A percentile compares a stretch with the other conserved stretches of the same genome.
Evolutionary conservation across 2,113 vertebrate species (phyloP).

Genomic region (Coptodon rendalli): DNA sequence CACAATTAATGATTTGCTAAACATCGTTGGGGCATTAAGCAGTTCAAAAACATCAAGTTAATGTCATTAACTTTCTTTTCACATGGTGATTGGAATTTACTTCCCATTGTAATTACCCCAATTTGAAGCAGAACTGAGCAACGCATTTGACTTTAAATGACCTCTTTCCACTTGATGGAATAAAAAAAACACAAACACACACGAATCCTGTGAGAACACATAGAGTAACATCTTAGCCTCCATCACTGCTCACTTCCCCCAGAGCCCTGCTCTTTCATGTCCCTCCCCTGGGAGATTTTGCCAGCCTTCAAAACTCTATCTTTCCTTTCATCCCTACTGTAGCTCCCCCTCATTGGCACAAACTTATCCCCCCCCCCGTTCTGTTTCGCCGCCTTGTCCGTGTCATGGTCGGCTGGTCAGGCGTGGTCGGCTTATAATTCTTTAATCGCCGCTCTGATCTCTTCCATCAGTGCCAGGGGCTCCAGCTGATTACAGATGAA

Average conservation of each 20-base stretch:
- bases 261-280: conserved; percentile 41
- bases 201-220: background rate
- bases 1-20: conserved; percentile 33
- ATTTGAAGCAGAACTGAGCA: conserved; percentile 17
- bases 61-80: conserved; percentile 34
- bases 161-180: conserved; percentile 30
- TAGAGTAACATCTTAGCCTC: conserved; percentile 20
- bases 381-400: conserved; percentile 8
- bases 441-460: conserved; percentile 64
- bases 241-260: background rate
- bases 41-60: background rate
- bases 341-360: background rate
- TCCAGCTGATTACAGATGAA: conserved; percentile 69
- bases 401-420: conserved; percentile 49
- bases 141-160: conserved; percentile 24
- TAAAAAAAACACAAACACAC: background rate
- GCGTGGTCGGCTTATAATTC: conserved; percentile 53
- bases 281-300: conserved; percentile 23
- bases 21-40: background rate
- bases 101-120: conserved; percentile 23
- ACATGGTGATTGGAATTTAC: conserved; percentile 22
- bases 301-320: conserved; percentile 43
- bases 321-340: conserved; percentile 51
- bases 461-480: conserved; percentile 52
- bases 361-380: background rate